phyloP scores from a whole-genome alignment of 2,888 invertebrate species.

The Drosophila siamana region DNA sequence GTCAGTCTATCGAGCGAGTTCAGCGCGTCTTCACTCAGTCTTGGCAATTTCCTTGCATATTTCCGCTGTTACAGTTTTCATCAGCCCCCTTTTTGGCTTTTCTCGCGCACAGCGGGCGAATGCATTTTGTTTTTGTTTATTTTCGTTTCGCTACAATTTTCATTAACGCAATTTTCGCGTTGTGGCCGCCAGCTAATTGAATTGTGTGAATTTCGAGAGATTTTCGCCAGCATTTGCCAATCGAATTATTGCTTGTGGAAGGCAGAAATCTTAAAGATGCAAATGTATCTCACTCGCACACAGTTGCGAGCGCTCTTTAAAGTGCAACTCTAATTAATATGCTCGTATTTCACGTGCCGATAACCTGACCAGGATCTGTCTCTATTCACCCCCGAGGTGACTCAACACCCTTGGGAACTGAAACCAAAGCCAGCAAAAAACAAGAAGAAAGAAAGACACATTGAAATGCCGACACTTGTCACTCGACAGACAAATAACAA shows the following conservation, averaged over 20 bases:
- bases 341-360: slow-evolving; percentile 16
- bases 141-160: slow-evolving; percentile 65
- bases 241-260: slow-evolving; percentile 31
- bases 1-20: no score
- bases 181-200: slow-evolving; percentile 77
- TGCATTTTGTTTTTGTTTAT: slow-evolving; percentile 59
- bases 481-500: slow-evolving; percentile 75
- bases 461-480: slow-evolving; percentile 61
- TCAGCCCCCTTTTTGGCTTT: slow-evolving; percentile 58
- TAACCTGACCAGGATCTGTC: slow-evolving; percentile 34
- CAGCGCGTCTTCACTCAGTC: slow-evolving; percentile 22
- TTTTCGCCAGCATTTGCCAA: slow-evolving; percentile 21
- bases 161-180: slow-evolving; percentile 60
- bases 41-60: slow-evolving; percentile 84
- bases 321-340: neutral
- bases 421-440: slow-evolving; percentile 38
- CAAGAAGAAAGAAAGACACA: slow-evolving; percentile 9
- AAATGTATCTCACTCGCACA: neutral
- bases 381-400: slow-evolving; percentile 39
- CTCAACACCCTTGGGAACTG: slow-evolving; percentile 69
- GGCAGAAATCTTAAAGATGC: neutral
- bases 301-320: neutral
- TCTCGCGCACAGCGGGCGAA: slow-evolving; percentile 24
- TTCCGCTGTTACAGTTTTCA: slow-evolving; percentile 81
- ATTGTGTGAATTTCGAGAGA: slow-evolving; percentile 66